Conservation (phyloP, 2,797 vertebrate species). For the Rhabdomys pumilio region DNA sequence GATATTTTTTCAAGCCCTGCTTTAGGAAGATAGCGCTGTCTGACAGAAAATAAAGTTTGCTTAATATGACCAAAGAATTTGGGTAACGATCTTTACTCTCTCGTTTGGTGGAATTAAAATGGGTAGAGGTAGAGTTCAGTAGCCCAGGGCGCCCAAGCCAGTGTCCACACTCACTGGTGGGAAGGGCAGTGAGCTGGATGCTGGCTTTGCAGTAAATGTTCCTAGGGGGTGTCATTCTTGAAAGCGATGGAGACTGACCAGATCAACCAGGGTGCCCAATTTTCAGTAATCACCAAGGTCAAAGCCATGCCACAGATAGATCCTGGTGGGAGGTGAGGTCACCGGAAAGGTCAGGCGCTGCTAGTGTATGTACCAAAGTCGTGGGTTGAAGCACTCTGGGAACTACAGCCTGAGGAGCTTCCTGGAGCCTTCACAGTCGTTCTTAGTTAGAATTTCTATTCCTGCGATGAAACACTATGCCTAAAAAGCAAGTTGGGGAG, state of each 20-base stretch:
- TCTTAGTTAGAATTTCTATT: not conserved
- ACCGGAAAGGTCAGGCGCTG: not conserved
- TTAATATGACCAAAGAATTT: not conserved
- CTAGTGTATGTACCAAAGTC: not conserved
- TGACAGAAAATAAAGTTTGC: not conserved
- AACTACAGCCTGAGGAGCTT: not conserved
- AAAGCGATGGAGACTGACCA: not conserved
- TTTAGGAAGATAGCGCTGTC: not conserved
- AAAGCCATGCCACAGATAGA: not conserved
- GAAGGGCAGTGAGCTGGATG: not conserved
- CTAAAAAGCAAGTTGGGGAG: not conserved
- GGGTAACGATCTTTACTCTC: not conserved
- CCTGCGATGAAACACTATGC: not conserved
- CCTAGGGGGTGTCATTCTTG: not conserved
- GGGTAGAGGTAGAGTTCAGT: no score
- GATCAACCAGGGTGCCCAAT: not conserved
- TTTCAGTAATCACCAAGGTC: not conserved
- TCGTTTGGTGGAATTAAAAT: not conserved
- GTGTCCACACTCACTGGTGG: not conserved
- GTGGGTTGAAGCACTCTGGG: not conserved
- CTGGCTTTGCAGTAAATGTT: not conserved
- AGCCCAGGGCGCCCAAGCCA: not conserved
- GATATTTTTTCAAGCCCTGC: not conserved
- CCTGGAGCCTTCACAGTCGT: no score
- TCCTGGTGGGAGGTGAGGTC: not conserved